Evolutionary conservation across 2,888 invertebrate genomes (phyloP).

Genomic region (Lamproptera curius): DNA sequence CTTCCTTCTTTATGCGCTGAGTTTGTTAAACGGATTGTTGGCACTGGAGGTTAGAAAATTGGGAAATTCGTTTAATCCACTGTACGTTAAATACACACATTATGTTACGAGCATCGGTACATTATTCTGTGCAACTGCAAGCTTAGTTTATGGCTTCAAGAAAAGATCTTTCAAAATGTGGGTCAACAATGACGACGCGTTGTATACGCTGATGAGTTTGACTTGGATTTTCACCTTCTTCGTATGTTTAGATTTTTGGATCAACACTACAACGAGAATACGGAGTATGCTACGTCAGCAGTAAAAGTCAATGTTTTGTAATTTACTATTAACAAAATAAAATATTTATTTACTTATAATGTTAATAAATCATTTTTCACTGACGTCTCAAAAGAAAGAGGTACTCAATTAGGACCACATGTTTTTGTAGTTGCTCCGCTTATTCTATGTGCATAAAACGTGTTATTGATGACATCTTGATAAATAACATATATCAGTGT

Average conservation of each 20-base stretch:
- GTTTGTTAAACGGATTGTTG: constrained; percentile 35
- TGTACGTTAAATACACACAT: constrained; percentile 35
- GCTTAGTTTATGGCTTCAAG: constrained; percentile 37
- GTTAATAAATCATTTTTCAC: neutral
- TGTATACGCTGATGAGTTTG: constrained; percentile 18
- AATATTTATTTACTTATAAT: neutral
- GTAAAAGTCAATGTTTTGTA: too few relatives aligned
- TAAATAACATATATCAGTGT: too few relatives aligned
- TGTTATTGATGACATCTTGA: neutral
- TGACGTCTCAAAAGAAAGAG: too few relatives aligned
- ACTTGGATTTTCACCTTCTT: constrained; percentile 32
- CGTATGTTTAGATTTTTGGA: constrained; percentile 38
- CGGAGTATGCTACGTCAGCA: constrained; percentile 18
- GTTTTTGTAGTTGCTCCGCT: neutral
- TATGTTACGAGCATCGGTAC: constrained; percentile 35
- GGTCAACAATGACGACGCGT: constrained; percentile 30
- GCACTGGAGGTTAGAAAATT: constrained; percentile 32
- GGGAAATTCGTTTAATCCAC: constrained; percentile 22
- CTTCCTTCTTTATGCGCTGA: constrained; percentile 32
- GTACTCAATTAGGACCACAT: too few relatives aligned
- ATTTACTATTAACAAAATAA: too few relatives aligned
- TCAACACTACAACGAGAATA: constrained; percentile 28
- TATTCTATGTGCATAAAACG: too few relatives aligned
- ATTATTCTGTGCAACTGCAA: constrained; percentile 35
- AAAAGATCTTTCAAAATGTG: constrained; percentile 35